phyloP scores from a whole-genome alignment of 2,113 vertebrate genomes.

The Plectropomus leopardus region DNA sequence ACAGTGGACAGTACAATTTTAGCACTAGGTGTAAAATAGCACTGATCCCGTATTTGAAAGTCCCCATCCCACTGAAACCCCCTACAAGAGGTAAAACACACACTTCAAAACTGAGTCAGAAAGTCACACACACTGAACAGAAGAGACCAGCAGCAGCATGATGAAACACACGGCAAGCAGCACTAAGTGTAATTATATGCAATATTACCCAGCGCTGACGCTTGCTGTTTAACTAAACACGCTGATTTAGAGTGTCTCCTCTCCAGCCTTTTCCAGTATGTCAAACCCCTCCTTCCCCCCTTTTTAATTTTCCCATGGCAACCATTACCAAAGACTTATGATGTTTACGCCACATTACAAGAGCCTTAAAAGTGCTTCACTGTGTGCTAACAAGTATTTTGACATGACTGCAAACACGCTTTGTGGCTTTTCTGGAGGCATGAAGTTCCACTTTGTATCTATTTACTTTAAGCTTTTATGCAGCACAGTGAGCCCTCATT shows the following conservation, averaged over 20 bases:
- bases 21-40: not conserved
- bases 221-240: slow-evolving; percentile 36
- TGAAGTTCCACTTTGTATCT: slow-evolving; percentile 28
- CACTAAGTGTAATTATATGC: slow-evolving; percentile 11
- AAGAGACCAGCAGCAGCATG: slow-evolving; percentile 5
- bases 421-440: slow-evolving; percentile 18
- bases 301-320: slow-evolving; percentile 50
- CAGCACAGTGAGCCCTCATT: slow-evolving; percentile 23
- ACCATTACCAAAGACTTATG: slow-evolving; percentile 59
- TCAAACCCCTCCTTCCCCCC: not conserved
- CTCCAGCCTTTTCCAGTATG: slow-evolving; percentile 9
- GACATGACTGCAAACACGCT: slow-evolving; percentile 44
- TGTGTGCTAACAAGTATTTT: slow-evolving; percentile 54
- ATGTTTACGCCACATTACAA: slow-evolving; percentile 59
- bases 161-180: not conserved
- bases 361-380: slow-evolving; percentile 50
- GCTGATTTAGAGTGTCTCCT: slow-evolving; percentile 27
- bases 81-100: not conserved
- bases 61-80: not conserved
- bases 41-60: slow-evolving; percentile 1
- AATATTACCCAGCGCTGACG: not conserved
- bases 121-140: not conserved
- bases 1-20: not conserved
- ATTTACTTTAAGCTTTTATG: slow-evolving; percentile 43
- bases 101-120: not conserved